Conservation (phyloP, 2,113 vertebrate species). For the Phaetusa simplex region DNA sequence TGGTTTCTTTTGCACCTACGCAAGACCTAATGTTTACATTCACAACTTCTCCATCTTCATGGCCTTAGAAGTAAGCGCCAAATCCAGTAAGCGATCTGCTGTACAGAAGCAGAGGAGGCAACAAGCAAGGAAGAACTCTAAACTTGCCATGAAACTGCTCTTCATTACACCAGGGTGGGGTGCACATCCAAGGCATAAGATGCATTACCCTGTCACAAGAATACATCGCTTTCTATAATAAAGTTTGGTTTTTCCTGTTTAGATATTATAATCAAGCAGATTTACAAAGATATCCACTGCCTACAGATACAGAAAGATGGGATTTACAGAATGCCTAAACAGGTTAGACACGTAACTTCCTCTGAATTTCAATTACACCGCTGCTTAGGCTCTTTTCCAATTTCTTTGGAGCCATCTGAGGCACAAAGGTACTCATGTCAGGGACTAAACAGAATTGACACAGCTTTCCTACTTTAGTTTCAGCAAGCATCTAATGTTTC, state of each 20-base stretch:
- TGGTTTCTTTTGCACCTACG: background rate
- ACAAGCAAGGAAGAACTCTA: background rate
- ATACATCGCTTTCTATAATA: background rate
- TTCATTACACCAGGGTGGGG: background rate
- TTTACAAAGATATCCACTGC: background rate
- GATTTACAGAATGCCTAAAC: background rate
- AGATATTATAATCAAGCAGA: background rate
- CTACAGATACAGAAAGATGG: background rate
- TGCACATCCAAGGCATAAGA: background rate
- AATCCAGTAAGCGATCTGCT: background rate
- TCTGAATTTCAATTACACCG: constrained; percentile 13
- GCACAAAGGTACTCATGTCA: background rate
- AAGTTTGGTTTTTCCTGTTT: background rate
- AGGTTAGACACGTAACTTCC: background rate
- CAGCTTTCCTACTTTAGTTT: background rate
- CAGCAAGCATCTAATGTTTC: background rate
- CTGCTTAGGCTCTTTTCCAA: background rate
- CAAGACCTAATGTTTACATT: background rate
- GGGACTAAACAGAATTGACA: background rate
- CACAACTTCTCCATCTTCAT: background rate
- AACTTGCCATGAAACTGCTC: background rate
- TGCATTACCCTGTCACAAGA: background rate
- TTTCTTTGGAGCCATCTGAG: constrained; percentile 11
- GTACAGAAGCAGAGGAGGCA: background rate
- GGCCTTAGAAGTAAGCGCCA: background rate